Conservation (phyloP, 2,888 invertebrate species). For the Amitus sp. region DNA sequence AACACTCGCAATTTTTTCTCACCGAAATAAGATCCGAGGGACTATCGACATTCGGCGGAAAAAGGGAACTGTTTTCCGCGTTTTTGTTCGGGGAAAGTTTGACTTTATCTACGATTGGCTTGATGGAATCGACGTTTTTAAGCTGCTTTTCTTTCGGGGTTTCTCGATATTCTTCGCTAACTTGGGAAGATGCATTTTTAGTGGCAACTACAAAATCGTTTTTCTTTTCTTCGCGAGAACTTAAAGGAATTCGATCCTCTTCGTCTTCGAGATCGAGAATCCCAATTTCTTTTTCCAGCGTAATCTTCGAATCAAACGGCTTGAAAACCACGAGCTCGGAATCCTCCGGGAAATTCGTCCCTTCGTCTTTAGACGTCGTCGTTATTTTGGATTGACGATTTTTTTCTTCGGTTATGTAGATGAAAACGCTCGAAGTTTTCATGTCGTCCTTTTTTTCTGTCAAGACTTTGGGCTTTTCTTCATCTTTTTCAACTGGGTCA, state of each 20-base stretch:
- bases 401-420: not conserved
- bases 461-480: not conserved
- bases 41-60: constrained; percentile 14
- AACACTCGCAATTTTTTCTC: constrained; percentile 13
- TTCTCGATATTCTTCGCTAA: no score
- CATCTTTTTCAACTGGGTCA: not conserved
- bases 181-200: not conserved
- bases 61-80: not conserved
- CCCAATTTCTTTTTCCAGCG: no score
- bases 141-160: no score
- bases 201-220: no score
- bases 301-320: not conserved
- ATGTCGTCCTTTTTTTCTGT: not conserved
- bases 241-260: not conserved
- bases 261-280: not conserved
- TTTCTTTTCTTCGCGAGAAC: not conserved
- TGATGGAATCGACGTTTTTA: constrained; percentile 1
- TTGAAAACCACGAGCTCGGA: not conserved
- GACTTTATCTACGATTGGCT: constrained; percentile 11
- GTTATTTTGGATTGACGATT: not conserved
- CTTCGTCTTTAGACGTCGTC: not conserved
- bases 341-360: not conserved
- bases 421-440: not conserved
- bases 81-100: constrained; percentile 16
- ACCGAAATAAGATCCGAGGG: constrained; percentile 14